Percentiles rank a stretch among this genome's conserved stretches.
Conservation (phyloP, 2,797 vertebrate species). For the Chelon labrosus region DNA sequence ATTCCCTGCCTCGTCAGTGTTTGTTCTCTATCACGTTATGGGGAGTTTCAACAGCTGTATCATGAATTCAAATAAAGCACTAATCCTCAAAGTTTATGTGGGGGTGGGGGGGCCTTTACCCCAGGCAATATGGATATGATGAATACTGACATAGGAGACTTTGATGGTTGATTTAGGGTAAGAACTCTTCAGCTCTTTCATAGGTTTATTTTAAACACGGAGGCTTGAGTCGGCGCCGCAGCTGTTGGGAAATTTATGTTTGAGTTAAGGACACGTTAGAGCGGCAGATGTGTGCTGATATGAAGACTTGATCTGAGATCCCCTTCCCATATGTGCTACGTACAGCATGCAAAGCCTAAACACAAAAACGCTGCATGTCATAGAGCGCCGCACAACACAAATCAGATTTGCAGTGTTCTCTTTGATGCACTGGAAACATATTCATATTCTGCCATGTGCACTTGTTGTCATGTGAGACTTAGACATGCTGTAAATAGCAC, state of each 20-base stretch:
- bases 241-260: constrained; percentile 11
- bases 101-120: background rate
- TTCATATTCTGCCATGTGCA: background rate
- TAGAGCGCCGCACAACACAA: background rate
- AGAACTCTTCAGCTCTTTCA: constrained; percentile 13
- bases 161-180: background rate
- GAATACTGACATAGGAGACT: constrained; percentile 9
- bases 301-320: constrained; percentile 7
- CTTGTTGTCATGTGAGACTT: constrained; percentile 1
- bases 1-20: background rate
- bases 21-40: background rate
- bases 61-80: constrained; percentile 6
- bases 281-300: constrained; percentile 10
- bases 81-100: background rate
- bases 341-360: background rate
- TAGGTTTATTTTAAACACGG: constrained; percentile 3
- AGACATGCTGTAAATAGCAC: constrained; percentile 22
- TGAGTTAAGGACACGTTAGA: constrained; percentile 6
- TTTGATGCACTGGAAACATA: background rate
- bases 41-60: constrained; percentile 1
- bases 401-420: background rate
- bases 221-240: background rate
- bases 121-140: constrained; percentile 9
- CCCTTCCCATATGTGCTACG: background rate
- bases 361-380: background rate